Evolutionary conservation across 2,797 vertebrate species (phyloP).

Genomic region (Sebastes nivosus): DNA sequence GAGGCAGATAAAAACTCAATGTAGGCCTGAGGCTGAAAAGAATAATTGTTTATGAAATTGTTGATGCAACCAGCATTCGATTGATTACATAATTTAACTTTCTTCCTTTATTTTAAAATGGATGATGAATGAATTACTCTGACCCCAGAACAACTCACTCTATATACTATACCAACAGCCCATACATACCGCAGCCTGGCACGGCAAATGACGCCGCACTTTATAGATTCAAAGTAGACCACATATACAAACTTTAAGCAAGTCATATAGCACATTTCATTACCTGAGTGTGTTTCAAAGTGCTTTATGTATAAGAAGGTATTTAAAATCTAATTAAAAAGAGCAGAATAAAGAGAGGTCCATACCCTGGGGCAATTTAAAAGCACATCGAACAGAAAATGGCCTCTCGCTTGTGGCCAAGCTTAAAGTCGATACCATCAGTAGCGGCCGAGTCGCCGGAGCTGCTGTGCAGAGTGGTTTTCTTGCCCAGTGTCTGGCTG

Average conservation of each 20-base stretch:
- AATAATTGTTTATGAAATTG: neutral
- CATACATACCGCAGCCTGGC: neutral
- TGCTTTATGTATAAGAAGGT: neutral
- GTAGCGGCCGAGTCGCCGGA: neutral
- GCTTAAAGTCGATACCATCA: conserved; percentile 29
- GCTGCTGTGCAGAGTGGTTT: conserved; percentile 6
- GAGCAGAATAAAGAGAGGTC: neutral
- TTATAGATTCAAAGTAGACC: neutral
- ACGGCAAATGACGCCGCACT: neutral
- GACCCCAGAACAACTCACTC: neutral
- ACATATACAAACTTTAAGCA: neutral
- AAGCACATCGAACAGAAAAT: conserved; percentile 13
- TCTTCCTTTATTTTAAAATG: neutral
- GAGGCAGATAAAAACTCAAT: neutral
- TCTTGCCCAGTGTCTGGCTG: conserved; percentile 18
- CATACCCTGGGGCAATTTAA: neutral
- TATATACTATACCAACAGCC: neutral
- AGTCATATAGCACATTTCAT: conserved; percentile 1
- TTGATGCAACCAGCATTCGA: neutral
- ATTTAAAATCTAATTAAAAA: conserved; percentile 31
- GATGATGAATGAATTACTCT: neutral
- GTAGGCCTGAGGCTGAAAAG: neutral
- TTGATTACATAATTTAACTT: neutral
- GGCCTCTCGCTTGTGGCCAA: neutral
- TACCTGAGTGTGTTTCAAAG: neutral